Percentiles rank a stretch among this genome's conserved stretches.
phyloP scores from a whole-genome alignment of 2,888 invertebrate species.

The Agrochola circellaris region DNA sequence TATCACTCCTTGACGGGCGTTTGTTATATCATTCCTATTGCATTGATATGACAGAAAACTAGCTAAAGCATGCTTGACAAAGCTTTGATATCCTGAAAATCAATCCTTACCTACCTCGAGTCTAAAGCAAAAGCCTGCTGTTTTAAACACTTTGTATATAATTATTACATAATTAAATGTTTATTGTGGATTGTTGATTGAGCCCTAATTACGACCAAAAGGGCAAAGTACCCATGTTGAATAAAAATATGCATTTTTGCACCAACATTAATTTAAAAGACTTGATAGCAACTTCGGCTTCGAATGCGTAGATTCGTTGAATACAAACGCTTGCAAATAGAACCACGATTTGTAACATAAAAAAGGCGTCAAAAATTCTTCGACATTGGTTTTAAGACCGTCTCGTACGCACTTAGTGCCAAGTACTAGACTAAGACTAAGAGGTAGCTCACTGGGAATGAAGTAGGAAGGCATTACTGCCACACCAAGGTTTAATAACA shows the following conservation, averaged over 20 bases:
- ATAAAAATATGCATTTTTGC: not conserved
- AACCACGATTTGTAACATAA: constrained; percentile 45
- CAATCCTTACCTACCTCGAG: not conserved
- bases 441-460: constrained; percentile 83
- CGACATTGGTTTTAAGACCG: constrained; percentile 78
- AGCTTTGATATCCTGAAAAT: constrained; percentile 9
- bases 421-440: constrained; percentile 74
- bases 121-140: not conserved
- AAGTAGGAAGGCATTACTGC: constrained; percentile 61
- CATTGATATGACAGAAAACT: not conserved
- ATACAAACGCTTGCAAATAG: not conserved
- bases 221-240: not conserved
- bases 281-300: not conserved
- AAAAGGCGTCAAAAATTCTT: constrained; percentile 87
- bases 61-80: constrained; percentile 14
- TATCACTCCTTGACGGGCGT: not conserved
- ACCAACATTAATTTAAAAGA: not conserved
- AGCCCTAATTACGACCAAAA: not conserved
- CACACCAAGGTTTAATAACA: constrained; percentile 36
- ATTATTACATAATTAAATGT: not conserved
- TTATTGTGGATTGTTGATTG: not conserved
- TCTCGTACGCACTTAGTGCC: constrained; percentile 84
- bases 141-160: not conserved
- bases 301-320: not conserved
- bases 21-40: not conserved